A percentile compares a stretch with the other conserved stretches of the same genome.
These are phyloP conservation scores for Sylvilagus bachmani DNA, from an alignment of 2,113 vertebrate genomes.

Conservation along the genomic window DNA sequence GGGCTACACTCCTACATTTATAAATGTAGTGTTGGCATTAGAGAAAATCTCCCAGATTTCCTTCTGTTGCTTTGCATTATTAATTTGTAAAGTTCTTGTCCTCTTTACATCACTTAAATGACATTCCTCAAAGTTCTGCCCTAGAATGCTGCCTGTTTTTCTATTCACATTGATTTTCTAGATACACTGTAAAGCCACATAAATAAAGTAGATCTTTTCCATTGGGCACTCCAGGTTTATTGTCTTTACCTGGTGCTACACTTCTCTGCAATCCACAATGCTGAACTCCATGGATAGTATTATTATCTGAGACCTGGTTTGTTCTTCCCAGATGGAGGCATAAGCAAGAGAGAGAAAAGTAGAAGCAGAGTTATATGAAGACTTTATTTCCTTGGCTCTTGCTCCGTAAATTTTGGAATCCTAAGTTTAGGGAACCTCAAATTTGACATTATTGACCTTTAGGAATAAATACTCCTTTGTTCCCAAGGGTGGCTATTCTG, in stretches of 20 bases:
- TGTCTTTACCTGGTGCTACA: not conserved
- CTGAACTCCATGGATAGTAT: not conserved
- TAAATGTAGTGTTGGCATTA: not conserved
- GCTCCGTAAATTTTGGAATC: not conserved
- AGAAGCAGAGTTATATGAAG: not conserved
- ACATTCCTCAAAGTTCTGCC: not conserved
- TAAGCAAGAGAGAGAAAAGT: not conserved
- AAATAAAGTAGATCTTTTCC: accelerated
- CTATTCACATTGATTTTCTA: not conserved
- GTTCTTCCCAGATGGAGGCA: not conserved
- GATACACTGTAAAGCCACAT: not conserved
- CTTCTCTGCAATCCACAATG: not conserved
- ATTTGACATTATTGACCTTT: not conserved
- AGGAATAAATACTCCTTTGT: not conserved
- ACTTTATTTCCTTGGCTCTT: not conserved
- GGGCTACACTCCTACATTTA: not conserved
- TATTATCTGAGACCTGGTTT: accelerated
- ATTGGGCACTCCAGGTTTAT: not conserved
- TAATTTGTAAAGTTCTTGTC: not conserved
- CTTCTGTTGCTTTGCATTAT: not conserved
- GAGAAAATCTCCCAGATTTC: not conserved
- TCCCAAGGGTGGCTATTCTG: not conserved
- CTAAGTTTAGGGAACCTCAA: not conserved
- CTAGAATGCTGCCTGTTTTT: not conserved
- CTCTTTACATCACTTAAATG: not conserved